Conservation (phyloP, 1,140 invertebrate species). For the Dendroctonus valens region DNA sequence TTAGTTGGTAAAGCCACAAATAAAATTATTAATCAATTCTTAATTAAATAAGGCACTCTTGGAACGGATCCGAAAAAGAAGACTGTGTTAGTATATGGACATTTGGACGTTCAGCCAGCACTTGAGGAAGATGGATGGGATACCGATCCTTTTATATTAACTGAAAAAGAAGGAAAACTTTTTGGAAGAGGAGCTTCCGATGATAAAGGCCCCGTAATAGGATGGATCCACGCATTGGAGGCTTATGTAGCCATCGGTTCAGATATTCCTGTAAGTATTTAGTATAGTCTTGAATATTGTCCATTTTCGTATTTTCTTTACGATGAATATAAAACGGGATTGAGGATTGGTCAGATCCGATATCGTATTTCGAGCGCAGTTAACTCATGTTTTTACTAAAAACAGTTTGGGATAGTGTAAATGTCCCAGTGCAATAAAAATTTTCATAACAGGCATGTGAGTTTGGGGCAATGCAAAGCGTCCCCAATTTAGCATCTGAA, state of each 20-base stretch:
- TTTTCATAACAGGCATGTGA: no score
- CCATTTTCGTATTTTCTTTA: no score
- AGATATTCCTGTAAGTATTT: slow-evolving; percentile 76
- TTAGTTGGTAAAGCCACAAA: no score
- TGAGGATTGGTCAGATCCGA: no score
- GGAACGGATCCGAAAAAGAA: slow-evolving; percentile 85
- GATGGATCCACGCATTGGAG: slow-evolving; percentile 93
- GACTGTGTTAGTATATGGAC: slow-evolving; percentile 93
- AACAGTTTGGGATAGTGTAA: no score
- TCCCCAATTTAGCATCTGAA: no score
- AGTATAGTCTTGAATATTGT: slow-evolving; percentile 65
- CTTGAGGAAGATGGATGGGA: slow-evolving; percentile 91
- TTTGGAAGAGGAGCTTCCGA: slow-evolving; percentile 82
- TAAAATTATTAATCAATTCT: neutral
- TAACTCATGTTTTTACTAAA: no score
- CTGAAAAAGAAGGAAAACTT: slow-evolving; percentile 86
- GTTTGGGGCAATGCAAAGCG: no score
- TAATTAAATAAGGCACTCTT: slow-evolving; percentile 49
- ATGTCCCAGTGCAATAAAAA: no score
- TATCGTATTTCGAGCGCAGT: no score
- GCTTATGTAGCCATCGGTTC: slow-evolving; percentile 76
- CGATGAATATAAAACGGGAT: no score
- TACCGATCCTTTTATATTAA: slow-evolving; percentile 89
- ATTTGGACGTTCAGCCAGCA: slow-evolving; percentile 97
- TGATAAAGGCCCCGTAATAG: slow-evolving; percentile 91